Conservation (phyloP, 2,888 invertebrate species). For the Hedychridium roseum region DNA sequence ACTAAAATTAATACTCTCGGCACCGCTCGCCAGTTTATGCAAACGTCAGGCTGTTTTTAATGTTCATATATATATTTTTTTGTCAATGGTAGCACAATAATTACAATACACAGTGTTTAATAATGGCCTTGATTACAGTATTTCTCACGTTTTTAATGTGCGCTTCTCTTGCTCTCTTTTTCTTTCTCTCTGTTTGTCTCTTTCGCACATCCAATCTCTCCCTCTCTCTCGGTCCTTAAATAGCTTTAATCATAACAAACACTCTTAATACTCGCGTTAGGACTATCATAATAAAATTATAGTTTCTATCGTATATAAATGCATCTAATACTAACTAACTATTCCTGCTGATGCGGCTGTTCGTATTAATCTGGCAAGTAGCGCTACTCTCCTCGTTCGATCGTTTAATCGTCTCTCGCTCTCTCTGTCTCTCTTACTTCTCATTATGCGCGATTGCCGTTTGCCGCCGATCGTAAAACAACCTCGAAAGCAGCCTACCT, state of each 20-base stretch:
- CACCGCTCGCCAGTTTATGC: slow-evolving; percentile 21
- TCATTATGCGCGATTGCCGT: too few relatives aligned
- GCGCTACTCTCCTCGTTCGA: slow-evolving; percentile 8
- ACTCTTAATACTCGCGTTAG: slow-evolving; percentile 43
- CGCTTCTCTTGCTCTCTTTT: not conserved
- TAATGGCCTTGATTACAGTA: slow-evolving; percentile 46
- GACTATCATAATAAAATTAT: slow-evolving; percentile 47
- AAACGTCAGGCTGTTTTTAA: slow-evolving; percentile 21
- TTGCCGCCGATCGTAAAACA: too few relatives aligned
- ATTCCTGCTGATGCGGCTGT: not conserved
- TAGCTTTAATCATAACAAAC: slow-evolving; percentile 42
- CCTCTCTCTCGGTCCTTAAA: slow-evolving; percentile 26
- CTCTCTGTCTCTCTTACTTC: slow-evolving; percentile 1
- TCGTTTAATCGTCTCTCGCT: slow-evolving; percentile 4
- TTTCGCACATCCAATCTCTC: slow-evolving; percentile 3
- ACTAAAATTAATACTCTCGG: slow-evolving; percentile 11
- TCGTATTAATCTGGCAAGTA: not conserved
- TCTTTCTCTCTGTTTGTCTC: slow-evolving; percentile 1
- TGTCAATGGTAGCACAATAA: slow-evolving; percentile 42
- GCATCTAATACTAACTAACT: slow-evolving; percentile 50
- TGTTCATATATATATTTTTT: slow-evolving; percentile 37
- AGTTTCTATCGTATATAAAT: slow-evolving; percentile 50
- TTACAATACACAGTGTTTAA: slow-evolving; percentile 51
- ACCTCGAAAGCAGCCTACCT: too few relatives aligned
- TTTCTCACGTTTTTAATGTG: slow-evolving; percentile 22